Evolutionary conservation across 2,888 invertebrate genomes (phyloP).

Genomic region (Nomada fabriciana): DNA sequence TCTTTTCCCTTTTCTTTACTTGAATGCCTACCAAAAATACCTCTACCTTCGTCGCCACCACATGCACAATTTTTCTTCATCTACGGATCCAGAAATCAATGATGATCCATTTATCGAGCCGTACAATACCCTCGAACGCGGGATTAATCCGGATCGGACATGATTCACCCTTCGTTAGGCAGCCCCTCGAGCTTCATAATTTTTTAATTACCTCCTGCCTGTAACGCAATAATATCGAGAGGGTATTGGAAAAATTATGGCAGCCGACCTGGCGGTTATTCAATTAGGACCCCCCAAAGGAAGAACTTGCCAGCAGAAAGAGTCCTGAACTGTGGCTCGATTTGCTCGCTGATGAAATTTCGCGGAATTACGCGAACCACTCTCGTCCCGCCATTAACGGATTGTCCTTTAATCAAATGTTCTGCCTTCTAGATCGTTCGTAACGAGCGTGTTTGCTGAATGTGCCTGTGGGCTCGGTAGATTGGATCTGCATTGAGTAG

Average conservation of each 20-base stretch:
- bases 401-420: constrained; percentile 64
- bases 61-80: too few relatives aligned
- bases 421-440: constrained; percentile 29
- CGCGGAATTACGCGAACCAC: constrained; percentile 49
- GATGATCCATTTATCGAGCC: neutral
- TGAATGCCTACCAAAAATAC: too few relatives aligned
- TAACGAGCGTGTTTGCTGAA: constrained; percentile 22
- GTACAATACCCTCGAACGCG: too few relatives aligned
- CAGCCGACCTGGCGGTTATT: constrained; percentile 29
- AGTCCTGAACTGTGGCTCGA: constrained; percentile 36
- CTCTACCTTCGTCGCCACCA: too few relatives aligned
- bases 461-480: neutral
- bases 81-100: neutral
- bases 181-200: constrained; percentile 1
- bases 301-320: constrained; percentile 12
- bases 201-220: constrained; percentile 25
- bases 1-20: too few relatives aligned
- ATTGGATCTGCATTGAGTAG: constrained; percentile 3
- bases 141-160: neutral
- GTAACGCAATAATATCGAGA: constrained; percentile 13
- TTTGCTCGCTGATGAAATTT: constrained; percentile 57
- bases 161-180: neutral
- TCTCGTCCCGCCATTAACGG: constrained; percentile 49
- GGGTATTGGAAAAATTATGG: constrained; percentile 43
- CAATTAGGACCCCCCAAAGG: constrained; percentile 46